Conservation (phyloP, 2,888 invertebrate genomes). For the Volucella inflata region DNA sequence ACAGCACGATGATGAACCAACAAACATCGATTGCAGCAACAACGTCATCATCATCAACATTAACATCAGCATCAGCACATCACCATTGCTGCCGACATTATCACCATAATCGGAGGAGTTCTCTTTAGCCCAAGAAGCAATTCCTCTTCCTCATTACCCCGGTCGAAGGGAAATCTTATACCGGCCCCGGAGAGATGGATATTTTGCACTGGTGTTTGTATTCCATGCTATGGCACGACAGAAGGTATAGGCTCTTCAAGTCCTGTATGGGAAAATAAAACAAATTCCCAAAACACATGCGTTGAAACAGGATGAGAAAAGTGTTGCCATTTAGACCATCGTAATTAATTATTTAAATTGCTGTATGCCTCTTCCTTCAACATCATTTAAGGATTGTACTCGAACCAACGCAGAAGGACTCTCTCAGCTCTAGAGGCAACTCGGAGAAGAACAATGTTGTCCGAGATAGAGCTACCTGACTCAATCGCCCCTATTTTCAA, state of each 20-base stretch:
- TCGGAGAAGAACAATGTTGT: too few species aligned
- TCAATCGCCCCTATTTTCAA: too few species aligned
- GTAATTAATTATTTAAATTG: too few species aligned
- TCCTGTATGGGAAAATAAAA: conserved; percentile 37
- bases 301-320: conserved; percentile 27
- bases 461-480: too few species aligned
- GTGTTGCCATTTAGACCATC: conserved; percentile 58
- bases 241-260: conserved; percentile 36
- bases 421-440: too few species aligned
- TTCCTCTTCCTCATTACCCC: conserved; percentile 66
- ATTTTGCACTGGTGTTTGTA: conserved; percentile 58
- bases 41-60: conserved; percentile 35
- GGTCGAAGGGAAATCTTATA: background rate
- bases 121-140: conserved; percentile 57
- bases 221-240: background rate
- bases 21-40: conserved; percentile 70
- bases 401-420: too few species aligned
- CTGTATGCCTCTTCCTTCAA: too few species aligned
- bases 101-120: conserved; percentile 42
- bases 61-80: conserved; percentile 25
- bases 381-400: too few species aligned
- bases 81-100: conserved; percentile 49
- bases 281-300: conserved; percentile 61
- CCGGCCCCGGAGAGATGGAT: conserved; percentile 29
- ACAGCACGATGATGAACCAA: conserved; percentile 40